Conservation (phyloP, 2,113 vertebrate species). For the Bos taurus region DNA sequence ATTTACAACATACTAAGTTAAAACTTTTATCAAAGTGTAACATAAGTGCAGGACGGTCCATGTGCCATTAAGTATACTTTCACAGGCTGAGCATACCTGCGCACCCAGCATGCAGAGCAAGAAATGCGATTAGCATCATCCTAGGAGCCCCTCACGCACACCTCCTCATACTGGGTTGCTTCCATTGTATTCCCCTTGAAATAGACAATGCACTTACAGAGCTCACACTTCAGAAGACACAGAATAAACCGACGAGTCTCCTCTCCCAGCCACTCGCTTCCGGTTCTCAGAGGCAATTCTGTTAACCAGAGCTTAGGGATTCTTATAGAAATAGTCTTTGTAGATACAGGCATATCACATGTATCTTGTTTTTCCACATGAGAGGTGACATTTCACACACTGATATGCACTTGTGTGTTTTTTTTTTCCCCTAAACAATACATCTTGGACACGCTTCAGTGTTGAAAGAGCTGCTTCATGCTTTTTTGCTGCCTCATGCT, state of each 20-base stretch:
- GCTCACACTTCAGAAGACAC: neutral
- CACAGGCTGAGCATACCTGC: neutral
- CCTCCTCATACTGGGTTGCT: neutral
- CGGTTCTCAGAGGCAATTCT: neutral
- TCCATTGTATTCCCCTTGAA: neutral
- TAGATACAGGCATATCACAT: neutral
- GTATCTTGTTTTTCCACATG: neutral
- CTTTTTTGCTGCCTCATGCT: neutral
- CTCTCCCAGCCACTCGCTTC: neutral
- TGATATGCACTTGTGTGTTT: neutral
- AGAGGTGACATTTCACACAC: neutral
- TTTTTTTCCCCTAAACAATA: neutral
- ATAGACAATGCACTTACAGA: neutral
- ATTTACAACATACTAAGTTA: neutral
- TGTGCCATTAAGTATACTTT: rapidly evolving
- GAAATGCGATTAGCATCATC: neutral
- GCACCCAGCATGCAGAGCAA: neutral
- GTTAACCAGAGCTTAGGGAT: neutral
- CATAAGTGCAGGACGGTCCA: too few relatives aligned
- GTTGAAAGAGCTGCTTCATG: neutral
- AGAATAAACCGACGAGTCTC: neutral
- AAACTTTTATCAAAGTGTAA: neutral
- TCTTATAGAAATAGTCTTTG: neutral
- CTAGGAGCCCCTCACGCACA: neutral
- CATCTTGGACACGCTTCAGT: neutral